Evolutionary conservation across 37 sponge, comb jelly and placozoan species (phyloP).

Genomic region (Theonella swinhoei): DNA sequence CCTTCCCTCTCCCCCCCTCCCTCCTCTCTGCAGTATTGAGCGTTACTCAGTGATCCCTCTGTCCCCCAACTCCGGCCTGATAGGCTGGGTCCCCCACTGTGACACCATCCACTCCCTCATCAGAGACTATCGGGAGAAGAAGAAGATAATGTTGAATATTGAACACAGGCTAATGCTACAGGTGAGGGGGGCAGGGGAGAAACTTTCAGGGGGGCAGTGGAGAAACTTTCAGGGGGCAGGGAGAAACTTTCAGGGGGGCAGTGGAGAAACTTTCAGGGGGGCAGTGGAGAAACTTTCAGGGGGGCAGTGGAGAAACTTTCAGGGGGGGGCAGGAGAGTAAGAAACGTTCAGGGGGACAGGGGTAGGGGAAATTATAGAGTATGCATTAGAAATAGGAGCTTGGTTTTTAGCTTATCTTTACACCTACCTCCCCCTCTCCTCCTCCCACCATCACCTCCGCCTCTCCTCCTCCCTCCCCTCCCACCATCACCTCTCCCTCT

Average conservation of each 20-base stretch:
- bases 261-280: too few relatives aligned
- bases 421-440: background rate
- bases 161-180: slow-evolving; percentile 94
- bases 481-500: background rate
- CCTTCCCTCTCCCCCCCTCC: background rate
- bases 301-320: too few relatives aligned
- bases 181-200: slow-evolving; percentile 55
- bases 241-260: too few relatives aligned
- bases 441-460: background rate
- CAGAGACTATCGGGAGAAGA: slow-evolving; percentile 95
- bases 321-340: too few relatives aligned
- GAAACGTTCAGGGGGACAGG: too few relatives aligned
- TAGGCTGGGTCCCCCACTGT: slow-evolving; percentile 98
- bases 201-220: too few relatives aligned
- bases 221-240: too few relatives aligned
- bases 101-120: slow-evolving; percentile 98
- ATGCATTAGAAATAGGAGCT: too few relatives aligned
- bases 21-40: slow-evolving; percentile 71
- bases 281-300: too few relatives aligned
- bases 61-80: slow-evolving; percentile 96
- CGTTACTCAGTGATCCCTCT: slow-evolving; percentile 96
- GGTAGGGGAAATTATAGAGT: too few relatives aligned
- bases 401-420: too few relatives aligned
- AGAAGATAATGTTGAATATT: slow-evolving; percentile 90
- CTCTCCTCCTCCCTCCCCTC: background rate